Base-by-base conservation (phyloP, 2,888 invertebrate genomes). In the Andrena chrysosceles region DNA sequence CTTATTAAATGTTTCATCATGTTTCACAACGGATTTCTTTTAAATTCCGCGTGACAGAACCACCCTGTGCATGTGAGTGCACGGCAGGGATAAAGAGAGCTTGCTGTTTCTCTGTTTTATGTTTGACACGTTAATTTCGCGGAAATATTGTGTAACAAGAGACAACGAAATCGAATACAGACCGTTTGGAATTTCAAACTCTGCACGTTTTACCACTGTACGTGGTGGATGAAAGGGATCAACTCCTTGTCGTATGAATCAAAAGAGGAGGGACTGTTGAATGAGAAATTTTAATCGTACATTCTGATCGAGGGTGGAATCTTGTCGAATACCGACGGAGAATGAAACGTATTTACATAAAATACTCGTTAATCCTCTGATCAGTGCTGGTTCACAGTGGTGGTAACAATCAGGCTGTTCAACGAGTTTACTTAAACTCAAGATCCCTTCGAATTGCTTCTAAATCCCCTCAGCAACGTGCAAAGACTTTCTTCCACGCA, bases 331-430 rank as follows among this genome's bases (percentile, higher is more conserved):
- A 13, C 33, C 29, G 33, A 13, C 0, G 70, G 60, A 72, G 60
- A 73, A 70, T 76, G 72, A 77, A 66, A 54, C 31, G 8, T 31
- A 84, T 87, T 85, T 86, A 73, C 85, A 82, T 87, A 82, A 77
- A 87, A 72, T 81, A 64, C 85, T 79, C 87, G 82, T 87, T 82
- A 87, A 70, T 75, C 54, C 49, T n/a, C 71, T 16, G 70, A 70
- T 29, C 31, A 66, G 66, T 52, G 33, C 70, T 62, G 48, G 66
- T 29, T 54, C 35, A 20, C 60, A 42, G 59, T 86, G 81, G 72
- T 59, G 70, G 77, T 82, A 84, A 87, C 81, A 66, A 69, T 48
- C 70, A 26, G 76, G 33, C 35, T 69, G 80, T 78, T 85, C 69
- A 81, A 59, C 72, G 49, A 68, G 70, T 52, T 70, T 67, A 60